Evolutionary conservation across 2,113 vertebrate genomes (phyloP).

Genomic region (Bos indicus): DNA sequence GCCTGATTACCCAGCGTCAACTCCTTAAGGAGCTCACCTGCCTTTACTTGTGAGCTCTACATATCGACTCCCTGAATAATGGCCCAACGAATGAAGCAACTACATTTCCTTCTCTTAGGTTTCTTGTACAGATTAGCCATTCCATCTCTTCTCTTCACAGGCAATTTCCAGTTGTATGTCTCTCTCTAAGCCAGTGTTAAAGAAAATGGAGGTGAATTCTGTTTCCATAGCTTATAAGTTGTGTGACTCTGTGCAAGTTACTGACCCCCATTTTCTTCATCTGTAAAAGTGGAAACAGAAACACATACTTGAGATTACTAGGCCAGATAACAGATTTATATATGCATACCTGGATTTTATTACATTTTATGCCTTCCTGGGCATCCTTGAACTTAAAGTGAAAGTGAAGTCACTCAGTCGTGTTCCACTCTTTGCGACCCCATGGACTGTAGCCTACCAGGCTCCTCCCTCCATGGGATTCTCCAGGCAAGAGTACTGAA

Average conservation of each 20-base stretch:
- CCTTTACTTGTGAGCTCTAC: background rate
- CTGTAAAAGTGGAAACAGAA: background rate
- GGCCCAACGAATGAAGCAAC: fast-evolving
- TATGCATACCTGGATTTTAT: background rate
- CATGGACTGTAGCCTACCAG: too few relatives aligned
- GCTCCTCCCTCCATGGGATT: too few relatives aligned
- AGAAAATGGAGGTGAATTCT: background rate
- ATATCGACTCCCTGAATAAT: background rate
- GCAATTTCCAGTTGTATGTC: background rate
- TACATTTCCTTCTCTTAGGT: background rate
- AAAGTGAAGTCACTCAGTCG: too few relatives aligned
- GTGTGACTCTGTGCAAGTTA: background rate
- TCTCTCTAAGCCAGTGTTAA: background rate
- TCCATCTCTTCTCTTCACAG: background rate
- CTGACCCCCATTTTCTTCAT: background rate
- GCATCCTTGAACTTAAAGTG: background rate
- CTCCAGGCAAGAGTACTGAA: too few relatives aligned
- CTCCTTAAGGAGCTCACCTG: background rate
- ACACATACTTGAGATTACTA: background rate
- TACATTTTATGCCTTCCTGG: background rate
- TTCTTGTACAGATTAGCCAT: background rate
- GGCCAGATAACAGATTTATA: background rate
- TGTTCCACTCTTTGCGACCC: too few relatives aligned
- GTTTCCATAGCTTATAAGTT: background rate
- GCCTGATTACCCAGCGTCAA: background rate